A percentile compares a stretch with the other conserved stretches of the same genome.
These are phyloP conservation scores for Chroicocephalus ridibundus DNA, from an alignment of 2,113 vertebrate genomes.

Conservation along the genomic window DNA sequence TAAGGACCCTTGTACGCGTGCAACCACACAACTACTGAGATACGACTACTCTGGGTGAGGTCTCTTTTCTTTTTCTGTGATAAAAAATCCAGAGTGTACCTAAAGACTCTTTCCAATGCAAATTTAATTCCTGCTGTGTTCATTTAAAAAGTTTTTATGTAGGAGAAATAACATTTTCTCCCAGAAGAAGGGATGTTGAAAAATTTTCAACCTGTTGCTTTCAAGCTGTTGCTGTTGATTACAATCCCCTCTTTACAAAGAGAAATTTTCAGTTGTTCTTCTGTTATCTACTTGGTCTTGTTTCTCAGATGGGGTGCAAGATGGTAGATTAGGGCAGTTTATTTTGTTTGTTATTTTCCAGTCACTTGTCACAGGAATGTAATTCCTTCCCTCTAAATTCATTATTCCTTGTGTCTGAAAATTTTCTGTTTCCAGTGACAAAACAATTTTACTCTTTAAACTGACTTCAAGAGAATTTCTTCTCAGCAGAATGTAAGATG, in stretches of 20 bases:
- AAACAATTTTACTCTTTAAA: not conserved
- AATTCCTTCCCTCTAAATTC: not conserved
- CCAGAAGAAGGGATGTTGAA: not conserved
- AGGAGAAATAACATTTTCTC: not conserved
- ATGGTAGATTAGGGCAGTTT: not conserved
- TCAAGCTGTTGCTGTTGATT: not conserved
- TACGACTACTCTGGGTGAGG: not conserved
- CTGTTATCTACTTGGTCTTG: not conserved
- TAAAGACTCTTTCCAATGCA: not conserved
- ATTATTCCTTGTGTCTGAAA: not conserved
- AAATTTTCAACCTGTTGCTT: not conserved
- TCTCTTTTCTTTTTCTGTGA: not conserved
- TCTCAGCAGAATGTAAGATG: not conserved
- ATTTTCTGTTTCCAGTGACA: not conserved
- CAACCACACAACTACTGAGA: not conserved
- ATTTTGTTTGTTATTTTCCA: not conserved
- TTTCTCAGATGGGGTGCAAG: not conserved
- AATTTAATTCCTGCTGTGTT: not conserved
- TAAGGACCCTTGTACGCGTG: not conserved
- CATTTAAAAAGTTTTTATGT: not conserved
- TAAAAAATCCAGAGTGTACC: not conserved
- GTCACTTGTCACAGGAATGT: not conserved
- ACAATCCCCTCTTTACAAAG: not conserved
- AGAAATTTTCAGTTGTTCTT: not conserved
- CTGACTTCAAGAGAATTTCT: not conserved